These are phyloP conservation scores for Melinaea marsaeus DNA, from an alignment of 2,888 invertebrate species.

Conservation along the genomic window DNA sequence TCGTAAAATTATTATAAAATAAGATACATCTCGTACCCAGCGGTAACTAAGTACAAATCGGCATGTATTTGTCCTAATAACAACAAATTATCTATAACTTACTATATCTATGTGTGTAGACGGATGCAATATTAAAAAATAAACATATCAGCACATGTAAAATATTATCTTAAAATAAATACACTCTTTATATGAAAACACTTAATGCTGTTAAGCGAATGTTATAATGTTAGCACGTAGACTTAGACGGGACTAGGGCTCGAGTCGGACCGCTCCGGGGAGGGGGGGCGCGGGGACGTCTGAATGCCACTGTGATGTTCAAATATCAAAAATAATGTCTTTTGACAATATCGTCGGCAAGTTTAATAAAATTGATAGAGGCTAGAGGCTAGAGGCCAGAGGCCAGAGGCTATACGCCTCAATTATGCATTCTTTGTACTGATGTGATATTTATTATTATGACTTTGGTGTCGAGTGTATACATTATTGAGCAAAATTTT, in stretches of 20 bases:
- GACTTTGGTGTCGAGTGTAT: constrained; percentile 77
- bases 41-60: constrained; percentile 25
- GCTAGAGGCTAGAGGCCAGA: constrained; percentile 20
- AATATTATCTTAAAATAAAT: constrained; percentile 30
- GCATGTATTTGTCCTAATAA: constrained; percentile 18
- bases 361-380: constrained; percentile 8
- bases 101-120: constrained; percentile 24
- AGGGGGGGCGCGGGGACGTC: constrained; percentile 28
- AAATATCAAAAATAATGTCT: constrained; percentile 10
- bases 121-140: constrained; percentile 26
- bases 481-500: constrained; percentile 76
- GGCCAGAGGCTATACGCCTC: constrained; percentile 27
- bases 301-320: constrained; percentile 33
- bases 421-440: constrained; percentile 74
- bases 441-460: constrained; percentile 69
- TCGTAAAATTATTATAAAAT: not conserved
- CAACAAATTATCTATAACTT: constrained; percentile 24
- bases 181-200: constrained; percentile 34
- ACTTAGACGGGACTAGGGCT: constrained; percentile 58
- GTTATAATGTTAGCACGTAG: constrained; percentile 37
- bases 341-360: constrained; percentile 18
- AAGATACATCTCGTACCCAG: constrained; percentile 13
- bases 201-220: constrained; percentile 34
- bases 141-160: constrained; percentile 20
- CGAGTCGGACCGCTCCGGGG: constrained; percentile 35